These are phyloP conservation scores for Adelognathus sp. DNA, from an alignment of 2,888 invertebrate genomes.

Conservation along the genomic window DNA sequence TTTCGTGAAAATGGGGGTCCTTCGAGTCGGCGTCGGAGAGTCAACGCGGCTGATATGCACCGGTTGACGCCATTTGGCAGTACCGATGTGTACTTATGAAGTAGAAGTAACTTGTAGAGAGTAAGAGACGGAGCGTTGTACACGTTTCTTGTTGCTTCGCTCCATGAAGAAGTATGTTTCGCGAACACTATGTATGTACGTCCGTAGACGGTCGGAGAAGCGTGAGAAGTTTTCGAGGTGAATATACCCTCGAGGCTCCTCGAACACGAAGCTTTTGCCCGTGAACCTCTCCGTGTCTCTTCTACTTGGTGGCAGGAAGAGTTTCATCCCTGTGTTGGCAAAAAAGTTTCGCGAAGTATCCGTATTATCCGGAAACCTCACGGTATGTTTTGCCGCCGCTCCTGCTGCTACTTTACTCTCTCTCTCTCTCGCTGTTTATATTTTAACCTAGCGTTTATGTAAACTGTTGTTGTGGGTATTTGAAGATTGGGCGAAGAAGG, in stretches of 20 bases:
- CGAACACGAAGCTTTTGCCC: slow-evolving; percentile 2
- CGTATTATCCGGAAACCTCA: background rate
- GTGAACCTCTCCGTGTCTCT: background rate
- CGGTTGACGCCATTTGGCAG: background rate
- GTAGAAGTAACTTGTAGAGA: background rate
- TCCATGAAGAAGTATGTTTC: slow-evolving; percentile 32
- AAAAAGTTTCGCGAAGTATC: slow-evolving; percentile 18
- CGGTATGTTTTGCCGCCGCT: background rate
- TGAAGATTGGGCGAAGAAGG: background rate
- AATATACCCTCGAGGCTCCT: background rate
- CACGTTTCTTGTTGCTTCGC: slow-evolving; percentile 30
- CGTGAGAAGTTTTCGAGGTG: slow-evolving; percentile 23
- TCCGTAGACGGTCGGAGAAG: background rate
- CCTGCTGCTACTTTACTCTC: background rate
- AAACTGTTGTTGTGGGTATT: background rate
- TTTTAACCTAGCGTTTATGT: background rate
- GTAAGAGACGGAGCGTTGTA: slow-evolving; percentile 20
- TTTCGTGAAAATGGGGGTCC: slow-evolving; percentile 29
- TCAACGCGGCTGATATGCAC: slow-evolving; percentile 15
- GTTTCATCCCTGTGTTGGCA: background rate
- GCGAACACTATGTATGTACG: too few species aligned
- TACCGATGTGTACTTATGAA: slow-evolving; percentile 24
- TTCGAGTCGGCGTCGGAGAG: slow-evolving; percentile 11
- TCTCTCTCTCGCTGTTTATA: too few species aligned
- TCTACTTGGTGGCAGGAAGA: background rate